A percentile compares a stretch with the other conserved stretches of the same genome.
phyloP scores from a whole-genome alignment of 2,113 vertebrate species.

The Petaurus breviceps region DNA sequence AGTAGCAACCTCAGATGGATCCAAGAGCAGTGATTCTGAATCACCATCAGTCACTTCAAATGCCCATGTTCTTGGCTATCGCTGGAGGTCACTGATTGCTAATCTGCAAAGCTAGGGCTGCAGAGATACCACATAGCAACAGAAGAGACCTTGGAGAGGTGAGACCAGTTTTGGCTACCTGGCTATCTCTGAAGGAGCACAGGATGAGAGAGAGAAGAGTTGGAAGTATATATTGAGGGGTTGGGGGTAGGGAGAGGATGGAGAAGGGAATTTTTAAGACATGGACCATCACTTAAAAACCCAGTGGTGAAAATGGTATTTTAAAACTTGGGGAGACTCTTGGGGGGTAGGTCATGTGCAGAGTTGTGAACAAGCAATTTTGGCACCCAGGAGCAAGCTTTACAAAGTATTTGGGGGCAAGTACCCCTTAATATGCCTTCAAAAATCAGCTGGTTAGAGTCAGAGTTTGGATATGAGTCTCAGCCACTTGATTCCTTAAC shows the following conservation, averaged over 20 bases:
- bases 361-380: not conserved
- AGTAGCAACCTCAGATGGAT: slow-evolving; percentile 53
- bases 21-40: slow-evolving; percentile 40
- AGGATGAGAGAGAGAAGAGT: not conserved
- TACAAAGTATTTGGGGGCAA: not conserved
- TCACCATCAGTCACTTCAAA: slow-evolving; percentile 13
- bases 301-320: not conserved
- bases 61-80: slow-evolving; percentile 34
- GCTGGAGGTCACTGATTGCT: slow-evolving; percentile 75
- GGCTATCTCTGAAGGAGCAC: not conserved
- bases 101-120: not conserved
- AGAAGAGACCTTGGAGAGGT: not conserved
- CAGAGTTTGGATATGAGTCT: not conserved
- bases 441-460: not conserved
- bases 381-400: not conserved
- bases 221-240: not conserved
- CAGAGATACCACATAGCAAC: not conserved
- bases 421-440: not conserved
- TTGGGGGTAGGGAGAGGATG: not conserved
- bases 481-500: not conserved
- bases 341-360: not conserved
- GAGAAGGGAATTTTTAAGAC: not conserved
- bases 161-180: not conserved
- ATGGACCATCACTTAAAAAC: not conserved
- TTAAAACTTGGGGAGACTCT: not conserved